Conservation (phyloP, 2,113 vertebrate genomes). For the Centrocercus urophasianus region DNA sequence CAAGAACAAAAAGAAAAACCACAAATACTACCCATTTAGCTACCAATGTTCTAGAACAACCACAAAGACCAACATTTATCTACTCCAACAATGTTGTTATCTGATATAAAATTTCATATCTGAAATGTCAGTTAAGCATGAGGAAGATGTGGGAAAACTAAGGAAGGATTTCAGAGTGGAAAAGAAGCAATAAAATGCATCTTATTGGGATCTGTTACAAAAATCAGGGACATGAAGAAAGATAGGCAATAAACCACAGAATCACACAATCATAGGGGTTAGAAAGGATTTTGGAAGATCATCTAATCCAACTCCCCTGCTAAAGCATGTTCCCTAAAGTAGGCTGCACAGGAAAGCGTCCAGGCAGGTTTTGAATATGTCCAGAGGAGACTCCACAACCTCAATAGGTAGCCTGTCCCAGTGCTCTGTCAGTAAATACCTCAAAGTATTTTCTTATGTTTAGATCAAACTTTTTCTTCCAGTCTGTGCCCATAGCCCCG, state of each 20-base stretch:
- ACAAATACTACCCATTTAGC: neutral
- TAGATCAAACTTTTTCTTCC: too few relatives aligned
- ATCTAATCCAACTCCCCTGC: too few relatives aligned
- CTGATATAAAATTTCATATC: neutral
- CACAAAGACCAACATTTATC: neutral
- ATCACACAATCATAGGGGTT: too few relatives aligned
- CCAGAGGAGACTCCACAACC: too few relatives aligned
- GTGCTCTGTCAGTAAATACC: too few relatives aligned
- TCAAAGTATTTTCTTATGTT: too few relatives aligned
- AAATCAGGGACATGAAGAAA: neutral
- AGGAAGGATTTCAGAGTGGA: neutral
- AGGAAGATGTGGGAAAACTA: neutral
- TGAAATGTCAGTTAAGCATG: neutral
- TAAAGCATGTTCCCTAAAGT: too few relatives aligned
- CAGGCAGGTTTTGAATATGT: too few relatives aligned
- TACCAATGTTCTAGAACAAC: neutral
- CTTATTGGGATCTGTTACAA: neutral
- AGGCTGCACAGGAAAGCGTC: too few relatives aligned
- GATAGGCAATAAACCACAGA: neutral
- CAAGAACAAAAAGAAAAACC: neutral
- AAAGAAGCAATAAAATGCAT: neutral
- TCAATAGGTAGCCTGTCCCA: too few relatives aligned
- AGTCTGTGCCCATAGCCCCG: too few relatives aligned
- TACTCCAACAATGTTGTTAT: neutral
- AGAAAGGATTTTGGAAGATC: too few relatives aligned